These are phyloP conservation scores for Euzophera pinguis DNA, from an alignment of 2,888 invertebrate genomes.

Conservation along the genomic window DNA sequence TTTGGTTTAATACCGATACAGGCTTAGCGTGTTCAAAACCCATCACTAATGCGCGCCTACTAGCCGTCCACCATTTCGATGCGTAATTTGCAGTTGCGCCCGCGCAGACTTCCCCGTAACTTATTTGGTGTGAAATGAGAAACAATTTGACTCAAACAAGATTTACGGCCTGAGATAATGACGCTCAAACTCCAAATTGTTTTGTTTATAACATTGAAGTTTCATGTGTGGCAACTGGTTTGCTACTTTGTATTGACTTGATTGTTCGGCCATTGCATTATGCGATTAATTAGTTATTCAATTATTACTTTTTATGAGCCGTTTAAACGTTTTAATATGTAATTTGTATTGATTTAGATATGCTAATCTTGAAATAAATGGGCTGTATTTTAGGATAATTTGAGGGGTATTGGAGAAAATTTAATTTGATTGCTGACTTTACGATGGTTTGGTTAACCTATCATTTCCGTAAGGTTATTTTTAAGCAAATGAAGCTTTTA, in stretches of 20 bases:
- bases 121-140: slow-evolving; percentile 74
- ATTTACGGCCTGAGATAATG: slow-evolving; percentile 61
- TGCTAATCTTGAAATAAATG: not conserved
- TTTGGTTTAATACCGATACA: too few species aligned
- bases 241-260: not conserved
- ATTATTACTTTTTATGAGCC: not conserved
- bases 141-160: slow-evolving; percentile 61
- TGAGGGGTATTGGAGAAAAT: not conserved
- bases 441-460: not conserved
- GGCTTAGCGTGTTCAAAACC: too few species aligned
- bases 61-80: not conserved
- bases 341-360: not conserved
- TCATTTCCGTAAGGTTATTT: not conserved
- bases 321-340: not conserved
- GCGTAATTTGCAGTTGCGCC: slow-evolving; percentile 24
- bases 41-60: not conserved
- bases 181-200: slow-evolving; percentile 37
- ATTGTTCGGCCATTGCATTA: not conserved
- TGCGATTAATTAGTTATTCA: not conserved
- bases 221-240: slow-evolving; percentile 4
- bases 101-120: slow-evolving; percentile 43
- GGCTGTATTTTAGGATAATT: not conserved
- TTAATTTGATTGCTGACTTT: not conserved
- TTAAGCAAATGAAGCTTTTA: too few species aligned
- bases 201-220: slow-evolving; percentile 20